A percentile compares a stretch with the other conserved stretches of the same genome.
Conservation (phyloP, 1,140 invertebrate species). For the Leptopilina clavipes region DNA sequence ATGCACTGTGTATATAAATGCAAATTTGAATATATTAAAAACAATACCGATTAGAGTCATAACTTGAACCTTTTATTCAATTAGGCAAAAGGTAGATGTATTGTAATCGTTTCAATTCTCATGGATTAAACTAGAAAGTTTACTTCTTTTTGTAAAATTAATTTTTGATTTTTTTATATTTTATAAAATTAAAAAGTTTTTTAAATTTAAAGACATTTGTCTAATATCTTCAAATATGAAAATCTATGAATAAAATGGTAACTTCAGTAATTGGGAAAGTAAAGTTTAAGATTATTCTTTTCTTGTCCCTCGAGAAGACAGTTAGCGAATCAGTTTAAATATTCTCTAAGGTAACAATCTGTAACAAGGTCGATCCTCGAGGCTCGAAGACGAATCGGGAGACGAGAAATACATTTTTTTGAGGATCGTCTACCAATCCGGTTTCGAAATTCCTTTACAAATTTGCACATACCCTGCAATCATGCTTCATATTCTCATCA, state of each 20-base stretch:
- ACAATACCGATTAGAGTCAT: neutral
- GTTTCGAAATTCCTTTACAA: neutral
- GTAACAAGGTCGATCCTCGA: constrained; percentile 2
- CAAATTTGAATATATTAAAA: constrained; percentile 7
- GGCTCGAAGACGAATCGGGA: neutral
- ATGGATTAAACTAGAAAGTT: neutral
- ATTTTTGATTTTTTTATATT: no score
- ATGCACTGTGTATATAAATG: neutral
- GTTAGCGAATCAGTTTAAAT: neutral
- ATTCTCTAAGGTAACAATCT: constrained; percentile 16
- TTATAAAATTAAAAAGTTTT: no score
- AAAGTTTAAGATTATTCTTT: neutral
- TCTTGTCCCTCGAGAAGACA: neutral
- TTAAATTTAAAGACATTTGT: no score
- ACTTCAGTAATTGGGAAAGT: neutral
- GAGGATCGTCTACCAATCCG: constrained; percentile 12
- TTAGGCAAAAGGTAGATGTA: neutral
- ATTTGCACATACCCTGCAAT: neutral
- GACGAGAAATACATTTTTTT: constrained; percentile 5
- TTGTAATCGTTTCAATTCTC: neutral
- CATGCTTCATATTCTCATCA: constrained; percentile 6
- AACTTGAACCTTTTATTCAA: constrained; percentile 18
- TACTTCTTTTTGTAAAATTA: no score
- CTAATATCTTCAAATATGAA: no score
- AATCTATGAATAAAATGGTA: neutral